Evolutionary conservation across 2,797 vertebrate genomes (phyloP), one percentile per base, ranked within the genome.

Genomic region (Chrysolophus pictus): DNA sequence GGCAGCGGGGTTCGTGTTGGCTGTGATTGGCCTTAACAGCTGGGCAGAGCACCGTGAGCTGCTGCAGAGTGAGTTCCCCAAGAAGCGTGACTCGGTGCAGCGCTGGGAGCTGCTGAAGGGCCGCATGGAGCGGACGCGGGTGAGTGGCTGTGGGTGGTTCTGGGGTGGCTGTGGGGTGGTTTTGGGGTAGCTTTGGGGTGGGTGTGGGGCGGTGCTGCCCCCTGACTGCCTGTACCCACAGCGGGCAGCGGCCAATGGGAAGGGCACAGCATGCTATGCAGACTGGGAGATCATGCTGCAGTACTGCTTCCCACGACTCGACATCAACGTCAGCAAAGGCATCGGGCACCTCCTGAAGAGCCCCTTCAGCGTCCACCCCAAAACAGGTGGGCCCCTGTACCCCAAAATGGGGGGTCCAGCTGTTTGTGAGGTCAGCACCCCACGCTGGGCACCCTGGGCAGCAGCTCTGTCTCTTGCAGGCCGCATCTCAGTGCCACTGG

Each of bases 341-440:
- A 95, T 99, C 11, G 99, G 98, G 93, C 99, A 99, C 88, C 97
- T 99, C 91, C 97, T 99, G 91, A 99, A 99, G 96, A 99, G 99
- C 94, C 99, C 99, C 10, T 99, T 99, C 94, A 99, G 99, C 18
- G 98, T 99, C 39, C 99, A 99, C 93, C 99, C 99, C 65, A 99
- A 99, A 97, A 99, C 99, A 87, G 99, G 99, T 99, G 79, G 28
- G n/a, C 29, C 33, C 17, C 98, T 99, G 35, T 99, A 99, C 93
- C 99, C 99, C 63, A 99, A 99, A 97, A 99, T 99, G 86, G 99
- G 99, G 79, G 28, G n/a, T 29, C 31, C 29, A 46, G 69, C 0
- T 1, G 6, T 26, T 35, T 6, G 9, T 0, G 2, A 74, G 46
- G 17, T 6, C 1, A 0, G 28, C 11, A 9, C 13, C 16, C 31